A percentile compares a stretch with the other conserved stretches of the same genome.
Evolutionary conservation across 2,888 invertebrate species (phyloP).

Genomic region (Nomada ruficornis): DNA sequence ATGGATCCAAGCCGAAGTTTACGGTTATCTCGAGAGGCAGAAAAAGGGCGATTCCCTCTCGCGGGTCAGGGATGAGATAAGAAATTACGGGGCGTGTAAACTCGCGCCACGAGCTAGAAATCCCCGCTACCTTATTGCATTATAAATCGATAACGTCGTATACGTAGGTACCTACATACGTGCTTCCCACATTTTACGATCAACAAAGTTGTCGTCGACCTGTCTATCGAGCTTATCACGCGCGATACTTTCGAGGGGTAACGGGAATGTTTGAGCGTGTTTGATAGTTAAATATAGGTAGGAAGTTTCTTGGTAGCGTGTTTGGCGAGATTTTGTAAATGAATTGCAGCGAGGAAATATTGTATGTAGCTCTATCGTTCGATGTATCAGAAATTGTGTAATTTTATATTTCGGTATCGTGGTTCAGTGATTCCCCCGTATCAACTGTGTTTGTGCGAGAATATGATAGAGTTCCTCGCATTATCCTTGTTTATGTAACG

Average conservation of each 20-base stretch:
- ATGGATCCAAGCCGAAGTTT: conserved; percentile 50
- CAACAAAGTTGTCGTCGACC: background rate
- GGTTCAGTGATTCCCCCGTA: conserved; percentile 27
- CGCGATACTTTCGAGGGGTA: background rate
- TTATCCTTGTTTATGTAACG: conserved; percentile 19
- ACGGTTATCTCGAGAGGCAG: conserved; percentile 32
- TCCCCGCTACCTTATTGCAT: conserved; percentile 2
- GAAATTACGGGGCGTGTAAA: conserved; percentile 20
- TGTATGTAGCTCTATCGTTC: too few relatives aligned
- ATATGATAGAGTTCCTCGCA: conserved; percentile 2
- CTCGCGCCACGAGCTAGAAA: conserved; percentile 2
- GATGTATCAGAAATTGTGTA: conserved; percentile 8
- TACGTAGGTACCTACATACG: background rate
- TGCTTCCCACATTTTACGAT: background rate
- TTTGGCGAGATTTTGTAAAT: too few relatives aligned
- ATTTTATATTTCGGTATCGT: conserved; percentile 5
- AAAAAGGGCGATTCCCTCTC: conserved; percentile 6
- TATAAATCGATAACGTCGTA: conserved; percentile 11
- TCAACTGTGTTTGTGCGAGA: background rate
- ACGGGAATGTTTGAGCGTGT: background rate
- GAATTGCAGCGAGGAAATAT: too few relatives aligned
- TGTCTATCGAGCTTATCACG: background rate
- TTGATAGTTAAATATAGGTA: background rate
- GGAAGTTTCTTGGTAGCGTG: too few relatives aligned
- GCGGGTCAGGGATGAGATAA: conserved; percentile 34